Conservation (phyloP, 2,888 invertebrate species). For the Rugalucina vietnamica region DNA sequence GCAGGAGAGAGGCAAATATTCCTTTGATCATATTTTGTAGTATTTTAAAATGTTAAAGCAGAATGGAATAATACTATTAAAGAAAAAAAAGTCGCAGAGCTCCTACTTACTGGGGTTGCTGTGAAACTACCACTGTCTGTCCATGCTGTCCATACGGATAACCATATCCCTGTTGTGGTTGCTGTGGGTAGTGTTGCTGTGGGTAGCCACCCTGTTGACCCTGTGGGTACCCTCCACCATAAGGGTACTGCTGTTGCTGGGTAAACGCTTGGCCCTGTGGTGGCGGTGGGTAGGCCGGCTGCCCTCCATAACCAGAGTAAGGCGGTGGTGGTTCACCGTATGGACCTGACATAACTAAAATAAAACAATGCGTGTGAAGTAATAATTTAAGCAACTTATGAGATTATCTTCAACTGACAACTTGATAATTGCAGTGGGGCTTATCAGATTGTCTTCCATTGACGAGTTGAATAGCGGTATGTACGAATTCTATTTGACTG, state of each 20-base stretch:
- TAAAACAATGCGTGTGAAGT: not conserved
- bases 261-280: constrained; percentile 17
- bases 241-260: constrained; percentile 8
- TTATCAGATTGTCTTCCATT: too few relatives aligned
- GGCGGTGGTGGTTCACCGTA: constrained; percentile 52
- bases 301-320: constrained; percentile 2
- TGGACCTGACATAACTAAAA: constrained; percentile 46
- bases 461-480: too few relatives aligned
- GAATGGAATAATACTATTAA: too few relatives aligned
- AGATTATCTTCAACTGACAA: too few relatives aligned
- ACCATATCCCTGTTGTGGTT: not conserved
- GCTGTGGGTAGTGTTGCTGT: constrained; percentile 13
- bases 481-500: too few relatives aligned
- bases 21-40: too few relatives aligned
- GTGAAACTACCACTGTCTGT: constrained; percentile 36
- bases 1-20: too few relatives aligned
- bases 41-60: too few relatives aligned
- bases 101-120: constrained; percentile 26
- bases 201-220: constrained; percentile 18
- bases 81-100: too few relatives aligned
- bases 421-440: too few relatives aligned
- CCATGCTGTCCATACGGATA: constrained; percentile 9
- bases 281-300: constrained; percentile 8
- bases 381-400: too few relatives aligned
- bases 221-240: constrained; percentile 12